Base-by-base conservation (phyloP, 2,888 invertebrate species). In the Auanema freiburgensis region DNA sequence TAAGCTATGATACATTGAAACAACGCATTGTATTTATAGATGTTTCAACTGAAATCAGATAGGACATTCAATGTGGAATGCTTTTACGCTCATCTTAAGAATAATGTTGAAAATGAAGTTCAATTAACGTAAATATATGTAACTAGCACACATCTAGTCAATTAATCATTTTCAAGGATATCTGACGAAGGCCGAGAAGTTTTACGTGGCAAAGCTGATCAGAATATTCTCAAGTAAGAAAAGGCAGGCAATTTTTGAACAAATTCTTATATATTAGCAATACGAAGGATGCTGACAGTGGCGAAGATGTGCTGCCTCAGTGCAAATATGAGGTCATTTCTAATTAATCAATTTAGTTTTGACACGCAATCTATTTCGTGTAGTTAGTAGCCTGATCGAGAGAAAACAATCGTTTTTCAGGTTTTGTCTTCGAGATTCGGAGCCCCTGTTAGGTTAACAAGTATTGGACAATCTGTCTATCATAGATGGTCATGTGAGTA, bases 401-500 rank as follows among this genome's bases (percentile, higher is more conserved):
- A 49, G 1, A 4, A 16, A 41, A 1, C 8, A 12, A 2, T 59
- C 12, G 21, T 14, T 25, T 49, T 62, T 18, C 16, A 71, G 67
- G 74, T 77, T n/a, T 61, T 72, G 12, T 61, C 71, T 33, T 59
- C 51, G 0, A 66, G 65, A 53, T 66, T 44, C 25, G 78, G 77
- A 11, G 77, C 74, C 52, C 67, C 72, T 5, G 77, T 79, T n/a
- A 71, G 72, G 44, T 79, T 77, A 59, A 77, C 78, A 18, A 76
- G 72, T 18, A 78, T 79, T 43, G 79, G 79, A 11, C 78, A 79
- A 57, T 53, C 61, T 10, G 78, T 79, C 44, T 78, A 78, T 62
- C 79, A 79, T 55, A 69, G 74, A 43, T 79, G 79, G 79, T 72
- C 73, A n/a, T 79, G 79, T 63, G 69, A 73, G 25, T 58, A 67